Evolutionary conservation across 2,113 vertebrate genomes (phyloP), one percentile per base, ranked within the genome.

Genomic region (Haplochromis burtoni): DNA sequence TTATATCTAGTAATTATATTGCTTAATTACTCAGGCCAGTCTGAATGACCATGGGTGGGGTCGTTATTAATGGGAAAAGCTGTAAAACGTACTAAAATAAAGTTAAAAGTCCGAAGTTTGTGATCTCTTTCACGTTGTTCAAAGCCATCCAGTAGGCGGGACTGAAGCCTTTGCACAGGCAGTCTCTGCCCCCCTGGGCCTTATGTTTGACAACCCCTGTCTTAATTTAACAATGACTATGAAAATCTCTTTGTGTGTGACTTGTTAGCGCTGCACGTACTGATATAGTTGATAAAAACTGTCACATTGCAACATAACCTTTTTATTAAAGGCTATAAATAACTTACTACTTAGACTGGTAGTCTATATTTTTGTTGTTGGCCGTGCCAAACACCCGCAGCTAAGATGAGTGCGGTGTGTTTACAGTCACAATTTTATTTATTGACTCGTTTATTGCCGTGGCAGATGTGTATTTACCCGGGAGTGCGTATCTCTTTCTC

Each of bases 391-490:
- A 78, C 24, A 49, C 26, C 45, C 26, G 45, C 73, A 78, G 45
- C 5, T 51, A 78, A 49, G 26, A 78, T 51, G 55, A 63, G 68
- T 81, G 38, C 16, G n/a, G 19, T 14, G 33, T 83, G 87, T 92
- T 92, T 86, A 91, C n/a, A 51, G 35, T 38, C 85, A 57, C 21
- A 8, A 11, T 35, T 83, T 61, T 78, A 84, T 87, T 68, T 83
- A 53, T 14, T 63, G 86, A 81, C 63, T 31, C 10, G 47, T 90
- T 84, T 55, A 85, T 66, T 21, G 49, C 54, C 21, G 38, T 6
- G 4, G 17, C 73, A 78, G 84, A 73, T 21, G 38, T 88, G 96
- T 96, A 94, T 95, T 91, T 88, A 33, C 26, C 33, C 63, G 13
- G 14, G 11, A 21, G 73, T 11, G 47, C 35, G 89, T 94, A 94